phyloP scores from a whole-genome alignment of 2,797 vertebrate species.

The Chrosomus eos region DNA sequence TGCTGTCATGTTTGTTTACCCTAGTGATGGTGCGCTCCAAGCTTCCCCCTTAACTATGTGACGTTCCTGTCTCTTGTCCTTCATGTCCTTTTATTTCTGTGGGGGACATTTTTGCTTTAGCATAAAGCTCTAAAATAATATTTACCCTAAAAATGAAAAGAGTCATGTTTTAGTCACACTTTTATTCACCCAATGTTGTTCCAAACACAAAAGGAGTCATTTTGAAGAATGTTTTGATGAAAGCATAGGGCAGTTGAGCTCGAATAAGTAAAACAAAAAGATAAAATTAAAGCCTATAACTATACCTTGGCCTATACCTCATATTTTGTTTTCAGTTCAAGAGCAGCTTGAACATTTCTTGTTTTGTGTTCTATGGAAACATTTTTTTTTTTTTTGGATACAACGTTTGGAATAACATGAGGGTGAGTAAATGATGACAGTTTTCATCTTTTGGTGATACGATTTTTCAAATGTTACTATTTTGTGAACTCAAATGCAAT shows the following conservation, averaged over 20 bases:
- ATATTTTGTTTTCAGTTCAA: background rate
- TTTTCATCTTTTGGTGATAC: background rate
- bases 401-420: background rate
- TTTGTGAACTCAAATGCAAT: background rate
- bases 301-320: background rate
- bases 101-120: background rate
- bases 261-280: too few relatives aligned
- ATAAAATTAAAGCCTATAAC: too few relatives aligned
- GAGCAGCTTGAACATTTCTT: background rate
- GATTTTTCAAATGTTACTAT: background rate
- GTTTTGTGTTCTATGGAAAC: background rate
- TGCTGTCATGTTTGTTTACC: constrained; percentile 38
- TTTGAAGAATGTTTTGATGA: background rate
- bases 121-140: background rate
- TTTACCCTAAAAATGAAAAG: background rate
- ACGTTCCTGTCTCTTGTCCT: background rate
- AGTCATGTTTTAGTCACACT: background rate
- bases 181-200: background rate
- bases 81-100: background rate
- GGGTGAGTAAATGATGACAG: background rate
- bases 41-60: background rate
- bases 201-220: background rate
- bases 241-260: background rate
- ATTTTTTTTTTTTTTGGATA: too few relatives aligned
- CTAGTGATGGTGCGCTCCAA: background rate